Evolutionary conservation across 2,797 vertebrate species (phyloP), one percentile per base, ranked within the genome.

Genomic region (Stomatorhinus walkeri): DNA sequence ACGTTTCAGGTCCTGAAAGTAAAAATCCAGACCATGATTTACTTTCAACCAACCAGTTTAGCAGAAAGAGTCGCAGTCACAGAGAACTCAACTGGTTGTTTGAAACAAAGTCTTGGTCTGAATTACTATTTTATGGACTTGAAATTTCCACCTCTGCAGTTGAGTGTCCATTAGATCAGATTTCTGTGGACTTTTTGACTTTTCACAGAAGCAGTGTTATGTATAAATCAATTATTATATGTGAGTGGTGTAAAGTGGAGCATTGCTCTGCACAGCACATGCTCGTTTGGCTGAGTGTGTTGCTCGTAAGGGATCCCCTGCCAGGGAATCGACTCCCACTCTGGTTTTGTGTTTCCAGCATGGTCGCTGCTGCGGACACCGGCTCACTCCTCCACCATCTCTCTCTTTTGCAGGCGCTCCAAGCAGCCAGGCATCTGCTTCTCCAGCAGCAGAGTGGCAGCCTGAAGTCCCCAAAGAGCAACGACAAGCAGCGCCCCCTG

Each of bases 361-460:
- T 28, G 24, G n/a, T 52, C 10, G 22, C 49, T 51, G 48, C n/a
- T 28, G 10, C 0, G 22, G 22, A 85, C 48, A 51, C 51, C 24
- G 49, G 22, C 32, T 52, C 16, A 22, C 61, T 94, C 90, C 91
- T 92, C 89, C 92, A 90, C 90, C 88, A 9, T 5, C 9, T 3
- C 48, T 85, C 88, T 91, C 92, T 92, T 52, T 95, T 93, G 61
- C 94, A 99, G 98, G 98, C 98, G 93, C 96, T 99, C 93, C 98
- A 99, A 94, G 97, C 97, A 96, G 98, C 98, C 92, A 98, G 98
- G 94, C 98, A 99, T 96, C 97, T 99, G 97, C 97, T 99, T 93
- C 96, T 99, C 95, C 98, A 99, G 93, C 98, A 99, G 96, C 98
- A 99, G 96, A 97, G 97, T 96, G 97, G 97, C 97, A 97, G 98